A percentile compares a stretch with the other conserved stretches of the same genome.
Conservation (phyloP, 2,888 invertebrate genomes). For the Acanthosepion pharaonis region DNA sequence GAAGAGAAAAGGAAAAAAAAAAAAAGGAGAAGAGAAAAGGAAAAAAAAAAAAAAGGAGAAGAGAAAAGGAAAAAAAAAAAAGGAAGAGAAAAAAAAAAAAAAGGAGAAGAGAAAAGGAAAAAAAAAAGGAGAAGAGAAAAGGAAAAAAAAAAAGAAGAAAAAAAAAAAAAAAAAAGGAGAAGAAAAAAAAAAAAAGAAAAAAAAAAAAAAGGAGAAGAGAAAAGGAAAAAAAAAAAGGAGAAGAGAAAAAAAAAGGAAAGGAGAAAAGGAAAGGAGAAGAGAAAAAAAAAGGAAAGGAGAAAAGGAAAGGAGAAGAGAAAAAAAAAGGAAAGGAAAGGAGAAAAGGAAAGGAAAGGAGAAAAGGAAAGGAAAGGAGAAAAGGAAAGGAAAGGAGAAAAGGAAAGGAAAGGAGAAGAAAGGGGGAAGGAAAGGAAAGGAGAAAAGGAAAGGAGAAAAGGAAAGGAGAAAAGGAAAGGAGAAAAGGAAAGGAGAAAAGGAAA, state of each 20-base stretch:
- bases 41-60: background rate
- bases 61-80: background rate
- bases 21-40: background rate
- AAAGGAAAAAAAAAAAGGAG: background rate
- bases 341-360: too few species aligned
- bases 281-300: too few species aligned
- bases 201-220: background rate
- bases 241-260: background rate
- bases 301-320: too few species aligned
- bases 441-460: too few species aligned
- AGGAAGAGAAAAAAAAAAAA: background rate
- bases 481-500: background rate
- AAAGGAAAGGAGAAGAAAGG: too few species aligned
- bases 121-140: too few species aligned
- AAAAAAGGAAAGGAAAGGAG: too few species aligned
- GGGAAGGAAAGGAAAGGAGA: too few species aligned
- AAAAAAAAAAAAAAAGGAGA: background rate
- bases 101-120: background rate
- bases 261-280: too few species aligned
- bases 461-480: too few species aligned
- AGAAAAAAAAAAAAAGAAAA: background rate
- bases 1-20: background rate
- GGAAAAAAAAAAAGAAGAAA: background rate
- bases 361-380: too few species aligned
- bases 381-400: too few species aligned